Evolutionary conservation across 2,888 invertebrate genomes (phyloP).

Genomic region (Eilema depressum): DNA sequence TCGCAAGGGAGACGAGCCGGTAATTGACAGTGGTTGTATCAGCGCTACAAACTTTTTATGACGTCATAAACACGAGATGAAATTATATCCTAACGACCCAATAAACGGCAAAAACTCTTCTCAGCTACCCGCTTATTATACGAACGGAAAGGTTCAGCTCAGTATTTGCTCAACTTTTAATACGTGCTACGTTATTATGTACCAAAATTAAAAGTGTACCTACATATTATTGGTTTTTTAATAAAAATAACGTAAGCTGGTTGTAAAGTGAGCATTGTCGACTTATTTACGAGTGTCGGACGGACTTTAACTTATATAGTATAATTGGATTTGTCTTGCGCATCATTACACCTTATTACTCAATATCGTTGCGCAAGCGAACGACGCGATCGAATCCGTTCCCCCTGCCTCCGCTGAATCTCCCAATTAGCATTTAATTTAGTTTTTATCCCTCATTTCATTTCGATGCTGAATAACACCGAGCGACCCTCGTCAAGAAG

Average conservation of each 20-base stretch:
- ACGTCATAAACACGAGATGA: conserved; percentile 84
- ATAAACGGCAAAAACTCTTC: conserved; percentile 83
- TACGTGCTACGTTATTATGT: conserved; percentile 66
- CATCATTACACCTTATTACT: conserved; percentile 70
- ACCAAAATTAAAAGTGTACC: conserved; percentile 49
- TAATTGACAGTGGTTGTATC: conserved; percentile 81
- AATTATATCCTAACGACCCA: conserved; percentile 85
- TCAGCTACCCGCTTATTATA: conserved; percentile 75
- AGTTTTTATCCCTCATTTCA: conserved; percentile 81
- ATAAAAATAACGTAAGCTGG: conserved; percentile 26
- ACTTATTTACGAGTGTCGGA: conserved; percentile 38
- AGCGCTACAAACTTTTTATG: conserved; percentile 82
- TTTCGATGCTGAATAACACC: conserved; percentile 76
- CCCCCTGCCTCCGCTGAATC: conserved; percentile 65
- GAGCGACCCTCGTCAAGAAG: conserved; percentile 78
- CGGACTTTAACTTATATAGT: conserved; percentile 45
- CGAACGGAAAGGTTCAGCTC: conserved; percentile 70
- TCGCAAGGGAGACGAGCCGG: conserved; percentile 58
- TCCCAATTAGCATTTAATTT: conserved; percentile 83
- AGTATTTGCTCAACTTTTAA: conserved; percentile 62
- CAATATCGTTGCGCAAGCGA: conserved; percentile 64
- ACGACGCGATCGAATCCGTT: conserved; percentile 62
- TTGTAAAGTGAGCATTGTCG: conserved; percentile 26
- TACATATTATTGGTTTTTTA: conserved; percentile 33
- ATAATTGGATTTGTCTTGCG: conserved; percentile 66